Base-by-base conservation (phyloP, 2,888 invertebrate species). In the Reticulitermes lucifugus region DNA sequence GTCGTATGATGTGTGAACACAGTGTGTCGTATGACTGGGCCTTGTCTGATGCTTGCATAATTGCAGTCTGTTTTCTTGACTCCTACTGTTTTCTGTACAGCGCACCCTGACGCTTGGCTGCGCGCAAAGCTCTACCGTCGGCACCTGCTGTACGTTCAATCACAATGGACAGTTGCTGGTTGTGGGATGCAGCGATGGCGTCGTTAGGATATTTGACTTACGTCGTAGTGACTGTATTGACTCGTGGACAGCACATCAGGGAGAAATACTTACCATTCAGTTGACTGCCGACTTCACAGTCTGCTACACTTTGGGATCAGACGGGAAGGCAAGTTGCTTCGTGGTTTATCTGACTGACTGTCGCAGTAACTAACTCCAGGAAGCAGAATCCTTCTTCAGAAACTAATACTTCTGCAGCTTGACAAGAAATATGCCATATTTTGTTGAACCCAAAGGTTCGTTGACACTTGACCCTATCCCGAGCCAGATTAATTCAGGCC, bases 151-250 rank as follows among this genome's bases (percentile, higher is more conserved):
- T 83, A 90, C 92, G 0, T 93, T 93, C 89, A 94, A 93, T 89
- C 93, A 93, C 87, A 93, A 93, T 88, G 94, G 94, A 12, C 93
- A 93, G 88, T 89, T 93, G 29, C 88, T 94, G 65, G 90, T 94
- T 43, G 92, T 93, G 60, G 94, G 94, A 51, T 91, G 92, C 29
- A 93, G 92, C 1, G 93, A 94, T 89, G 94, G 94, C 14, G 90
- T 91, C 80, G 91, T 94, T 84, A 89, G 93, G 75, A 91, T 94
- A 83, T 92, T 93, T 88, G 94, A 94, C 89, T 88, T 93, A 77
- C 89, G 92, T 59, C 91, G 92, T 86, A 91, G 91, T 82, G 93
- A 93, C 88, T 92, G 92, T 87, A 92, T 94, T 29, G 91, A 92
- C 73, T 91, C 92, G 86, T 92, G 93, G 90, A 90, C 89, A 86